A percentile compares a stretch with the other conserved stretches of the same genome.
Evolutionary conservation across 2,113 vertebrate genomes (phyloP).

Genomic region (Orycteropus afer): DNA sequence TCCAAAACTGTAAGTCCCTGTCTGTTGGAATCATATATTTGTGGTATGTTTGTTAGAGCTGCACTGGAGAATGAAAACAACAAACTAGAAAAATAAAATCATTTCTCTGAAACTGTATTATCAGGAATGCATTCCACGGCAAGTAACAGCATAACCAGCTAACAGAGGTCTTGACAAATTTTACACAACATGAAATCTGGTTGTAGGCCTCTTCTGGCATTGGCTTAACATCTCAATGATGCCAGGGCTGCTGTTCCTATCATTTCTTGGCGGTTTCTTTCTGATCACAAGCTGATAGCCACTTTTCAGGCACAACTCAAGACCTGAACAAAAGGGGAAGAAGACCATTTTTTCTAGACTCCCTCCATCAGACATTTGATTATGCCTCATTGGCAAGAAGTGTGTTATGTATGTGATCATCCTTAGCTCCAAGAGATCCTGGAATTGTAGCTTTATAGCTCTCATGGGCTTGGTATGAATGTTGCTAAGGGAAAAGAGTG

Average conservation of each 20-base stretch:
- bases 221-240: neutral
- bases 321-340: neutral
- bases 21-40: no score
- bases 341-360: constrained; percentile 16
- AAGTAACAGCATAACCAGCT: neutral
- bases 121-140: neutral
- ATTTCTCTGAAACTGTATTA: neutral
- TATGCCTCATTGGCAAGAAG: neutral
- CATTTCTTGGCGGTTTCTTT: neutral
- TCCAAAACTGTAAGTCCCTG: no score
- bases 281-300: neutral
- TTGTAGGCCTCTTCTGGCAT: neutral
- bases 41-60: no score
- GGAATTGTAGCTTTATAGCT: neutral
- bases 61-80: no score
- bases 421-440: neutral
- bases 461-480: neutral
- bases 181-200: neutral
- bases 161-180: neutral
- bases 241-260: neutral
- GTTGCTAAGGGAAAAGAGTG: neutral
- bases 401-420: neutral
- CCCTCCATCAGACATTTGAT: neutral
- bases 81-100: neutral
- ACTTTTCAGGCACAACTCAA: neutral